Base-by-base conservation (phyloP, 64 coral and sea anemone genomes). In the Exaiptasia diaphana region DNA sequence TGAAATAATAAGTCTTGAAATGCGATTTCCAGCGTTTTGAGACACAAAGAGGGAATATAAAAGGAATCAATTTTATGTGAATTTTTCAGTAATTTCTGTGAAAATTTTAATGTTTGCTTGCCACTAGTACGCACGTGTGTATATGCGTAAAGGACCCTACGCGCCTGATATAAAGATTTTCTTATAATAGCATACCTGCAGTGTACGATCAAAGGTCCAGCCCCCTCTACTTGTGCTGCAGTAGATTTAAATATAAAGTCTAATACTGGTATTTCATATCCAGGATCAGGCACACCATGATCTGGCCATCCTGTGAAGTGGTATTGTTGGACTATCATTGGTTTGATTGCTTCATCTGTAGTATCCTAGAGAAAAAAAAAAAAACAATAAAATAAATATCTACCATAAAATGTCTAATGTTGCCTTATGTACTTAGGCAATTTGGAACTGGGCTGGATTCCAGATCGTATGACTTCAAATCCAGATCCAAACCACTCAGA, bases 301-400 rank as follows among this genome's bases (percentile, higher is more conserved):
- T 99, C 95, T 45, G 91, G 91, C 91, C 91, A 94, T 1, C 86
- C 87, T 20, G 91, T 94, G 35, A 85, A 94, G 58, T 94, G 91
- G 60, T 64, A 94, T 28, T 94, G 91, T 31, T 69, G 64, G 3
- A 94, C 91, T 37, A 67, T 79, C 91, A 94, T 94, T 24, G 91
- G 91, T 61, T 78, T 85, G 0, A 94, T 41, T 78, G 88, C 91
- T 20, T 89, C 91, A 78, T 94, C 91, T 32, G 80, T 50, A 1
- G 80, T 53, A 56, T 94, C 91, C 91, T 94, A 37, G 1, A 9
- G 39, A 73, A 12, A 28, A 81, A 76, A 18, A 15, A 86, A 33
- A 20, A 34, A 25, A 54, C 20, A 56, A 21, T 38, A 28, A 3
- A 29, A 24, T 3, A 28, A 64, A 11, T 1, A 67, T 26, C 2